Percentiles rank a stretch among this genome's conserved stretches.
Conservation (phyloP, 2,797 vertebrate genomes). For the Lithobates pipiens region DNA sequence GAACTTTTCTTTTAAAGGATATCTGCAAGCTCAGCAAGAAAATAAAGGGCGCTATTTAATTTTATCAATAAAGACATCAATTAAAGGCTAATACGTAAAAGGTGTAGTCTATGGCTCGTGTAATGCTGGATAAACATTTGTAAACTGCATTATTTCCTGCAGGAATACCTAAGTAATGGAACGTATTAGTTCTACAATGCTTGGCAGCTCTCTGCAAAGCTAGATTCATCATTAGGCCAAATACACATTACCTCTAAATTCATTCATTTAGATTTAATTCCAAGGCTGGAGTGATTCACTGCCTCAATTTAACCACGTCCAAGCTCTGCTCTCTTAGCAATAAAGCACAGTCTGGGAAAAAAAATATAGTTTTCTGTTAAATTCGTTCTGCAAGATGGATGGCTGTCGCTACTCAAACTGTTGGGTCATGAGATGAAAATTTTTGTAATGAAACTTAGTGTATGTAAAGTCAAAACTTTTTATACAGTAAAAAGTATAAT, state of each 20-base stretch:
- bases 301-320: slow-evolving; percentile 41
- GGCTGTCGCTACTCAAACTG: neutral
- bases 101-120: neutral
- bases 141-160: slow-evolving; percentile 46
- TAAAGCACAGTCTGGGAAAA: neutral
- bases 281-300: slow-evolving; percentile 24
- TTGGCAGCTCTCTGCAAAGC: slow-evolving; percentile 24
- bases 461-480: no score
- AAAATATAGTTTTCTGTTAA: slow-evolving; percentile 6
- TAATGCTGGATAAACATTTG: slow-evolving; percentile 37
- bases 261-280: slow-evolving; percentile 52
- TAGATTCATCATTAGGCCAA: slow-evolving; percentile 37
- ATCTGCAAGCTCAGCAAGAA: neutral
- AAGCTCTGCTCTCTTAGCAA: slow-evolving; percentile 1
- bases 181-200: slow-evolving; percentile 32
- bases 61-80: slow-evolving; percentile 25
- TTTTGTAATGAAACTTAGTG: neutral
- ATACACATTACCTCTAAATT: slow-evolving; percentile 47
- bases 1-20: neutral
- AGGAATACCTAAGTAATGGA: slow-evolving; percentile 57
- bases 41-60: slow-evolving; percentile 9
- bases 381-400: slow-evolving; percentile 11
- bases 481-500: no score
- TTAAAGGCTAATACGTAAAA: slow-evolving; percentile 11
- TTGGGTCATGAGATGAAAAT: neutral